phyloP scores from a whole-genome alignment of 2,797 vertebrate species.

The Acipenser oxyrinchus region DNA sequence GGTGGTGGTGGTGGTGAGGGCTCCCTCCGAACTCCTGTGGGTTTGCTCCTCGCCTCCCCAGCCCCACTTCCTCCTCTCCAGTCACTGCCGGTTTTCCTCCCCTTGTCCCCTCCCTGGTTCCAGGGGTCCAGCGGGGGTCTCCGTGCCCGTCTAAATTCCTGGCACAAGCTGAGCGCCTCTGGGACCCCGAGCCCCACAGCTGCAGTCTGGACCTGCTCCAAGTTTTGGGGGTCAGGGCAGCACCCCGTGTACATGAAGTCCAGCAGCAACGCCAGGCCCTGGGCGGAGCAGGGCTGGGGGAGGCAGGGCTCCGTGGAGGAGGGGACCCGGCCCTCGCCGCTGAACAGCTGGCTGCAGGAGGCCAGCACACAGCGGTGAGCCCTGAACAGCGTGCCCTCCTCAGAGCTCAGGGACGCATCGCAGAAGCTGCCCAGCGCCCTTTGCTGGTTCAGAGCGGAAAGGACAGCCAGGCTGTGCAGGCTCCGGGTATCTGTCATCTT shows the following conservation, averaged over 20 bases:
- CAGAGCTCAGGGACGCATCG: slow-evolving; percentile 69
- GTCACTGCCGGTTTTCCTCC: too few species aligned
- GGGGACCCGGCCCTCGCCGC: slow-evolving; percentile 40
- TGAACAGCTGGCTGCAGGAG: slow-evolving; percentile 81
- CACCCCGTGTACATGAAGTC: slow-evolving; percentile 86
- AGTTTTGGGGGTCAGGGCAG: slow-evolving; percentile 66
- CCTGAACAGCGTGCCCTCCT: slow-evolving; percentile 61
- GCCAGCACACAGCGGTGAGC: slow-evolving; percentile 84
- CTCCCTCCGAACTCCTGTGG: slow-evolving; percentile 12
- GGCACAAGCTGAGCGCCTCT: slow-evolving; percentile 69
- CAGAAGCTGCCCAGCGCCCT: slow-evolving; percentile 81
- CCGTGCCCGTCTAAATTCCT: slow-evolving; percentile 36
- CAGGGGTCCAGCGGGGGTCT: neutral
- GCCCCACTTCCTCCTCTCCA: too few species aligned
- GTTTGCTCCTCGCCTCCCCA: slow-evolving; percentile 3
- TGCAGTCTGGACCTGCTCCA: slow-evolving; percentile 67
- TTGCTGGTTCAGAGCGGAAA: slow-evolving; percentile 84
- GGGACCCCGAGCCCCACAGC: slow-evolving; percentile 70
- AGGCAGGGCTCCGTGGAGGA: slow-evolving; percentile 55
- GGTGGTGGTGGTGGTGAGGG: slow-evolving; percentile 8
- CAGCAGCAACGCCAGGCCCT: slow-evolving; percentile 79
- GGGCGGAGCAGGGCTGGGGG: slow-evolving; percentile 60
- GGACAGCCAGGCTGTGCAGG: slow-evolving; percentile 70
- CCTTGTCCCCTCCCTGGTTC: too few species aligned
- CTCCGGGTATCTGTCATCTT: slow-evolving; percentile 31